These are phyloP conservation scores for Rhingia rostrata DNA, from an alignment of 2,888 invertebrate species.

Conservation along the genomic window DNA sequence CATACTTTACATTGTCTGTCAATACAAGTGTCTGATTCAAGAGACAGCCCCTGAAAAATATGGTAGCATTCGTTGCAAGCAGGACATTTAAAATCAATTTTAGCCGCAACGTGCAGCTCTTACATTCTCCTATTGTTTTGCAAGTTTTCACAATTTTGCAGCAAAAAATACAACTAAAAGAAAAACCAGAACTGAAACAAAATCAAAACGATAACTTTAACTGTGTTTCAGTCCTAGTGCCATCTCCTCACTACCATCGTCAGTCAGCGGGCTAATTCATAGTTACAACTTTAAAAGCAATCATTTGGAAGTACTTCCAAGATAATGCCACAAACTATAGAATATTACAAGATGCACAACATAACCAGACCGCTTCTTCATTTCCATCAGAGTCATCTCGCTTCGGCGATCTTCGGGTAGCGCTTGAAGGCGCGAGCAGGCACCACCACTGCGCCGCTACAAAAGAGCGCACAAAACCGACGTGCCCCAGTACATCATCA, in stretches of 20 bases:
- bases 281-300: slow-evolving; percentile 74
- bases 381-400: slow-evolving; percentile 65
- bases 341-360: slow-evolving; percentile 73
- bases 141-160: too few species aligned
- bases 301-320: slow-evolving; percentile 74
- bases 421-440: slow-evolving; percentile 68
- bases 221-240: slow-evolving; percentile 24
- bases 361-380: slow-evolving; percentile 73
- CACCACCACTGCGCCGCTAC: slow-evolving; percentile 15
- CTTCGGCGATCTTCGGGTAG: slow-evolving; percentile 68
- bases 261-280: slow-evolving; percentile 73
- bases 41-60: too few species aligned
- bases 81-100: too few species aligned
- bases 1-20: too few species aligned
- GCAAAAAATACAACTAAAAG: too few species aligned
- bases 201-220: not conserved
- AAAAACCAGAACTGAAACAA: not conserved
- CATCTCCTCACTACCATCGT: slow-evolving; percentile 51
- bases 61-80: too few species aligned
- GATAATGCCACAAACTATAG: slow-evolving; percentile 75
- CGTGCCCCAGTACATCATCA: slow-evolving; percentile 66
- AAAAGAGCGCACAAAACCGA: slow-evolving; percentile 32
- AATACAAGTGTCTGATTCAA: too few species aligned
- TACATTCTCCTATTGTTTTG: too few species aligned
- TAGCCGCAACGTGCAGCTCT: too few species aligned